These are phyloP conservation scores for Pseudomugil tenellus DNA, from an alignment of 2,797 vertebrate species.

Conservation along the genomic window DNA sequence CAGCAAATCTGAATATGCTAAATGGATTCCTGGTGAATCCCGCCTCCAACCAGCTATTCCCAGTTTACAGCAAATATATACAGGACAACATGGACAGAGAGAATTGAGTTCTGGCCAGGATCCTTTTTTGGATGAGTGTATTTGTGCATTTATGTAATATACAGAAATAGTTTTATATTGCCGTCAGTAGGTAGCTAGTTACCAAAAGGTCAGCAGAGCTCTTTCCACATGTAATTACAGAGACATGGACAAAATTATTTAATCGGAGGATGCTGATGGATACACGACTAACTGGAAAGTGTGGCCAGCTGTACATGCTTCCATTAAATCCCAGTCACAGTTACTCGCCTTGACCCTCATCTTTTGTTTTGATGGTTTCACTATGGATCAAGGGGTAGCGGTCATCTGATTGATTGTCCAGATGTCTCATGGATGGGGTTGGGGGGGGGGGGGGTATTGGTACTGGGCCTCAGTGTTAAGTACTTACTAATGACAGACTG, in stretches of 20 bases:
- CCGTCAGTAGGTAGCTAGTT: conserved; percentile 5
- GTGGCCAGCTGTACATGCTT: neutral
- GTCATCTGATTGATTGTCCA: neutral
- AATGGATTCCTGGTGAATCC: neutral
- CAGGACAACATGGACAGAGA: neutral
- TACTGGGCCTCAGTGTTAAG: neutral
- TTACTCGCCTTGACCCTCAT: neutral
- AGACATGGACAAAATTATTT: neutral
- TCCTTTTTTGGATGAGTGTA: neutral
- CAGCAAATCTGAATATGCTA: neutral
- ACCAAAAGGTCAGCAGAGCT: conserved; percentile 19
- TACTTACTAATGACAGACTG: neutral
- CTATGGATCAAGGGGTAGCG: neutral
- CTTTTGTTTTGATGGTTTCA: neutral
- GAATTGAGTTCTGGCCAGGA: neutral
- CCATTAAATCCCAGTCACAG: neutral
- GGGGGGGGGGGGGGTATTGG: too few species aligned
- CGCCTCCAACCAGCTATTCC: neutral
- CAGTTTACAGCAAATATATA: conserved; percentile 33
- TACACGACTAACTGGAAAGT: neutral
- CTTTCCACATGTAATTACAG: conserved; percentile 1
- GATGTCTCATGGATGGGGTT: neutral
- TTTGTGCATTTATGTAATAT: neutral
- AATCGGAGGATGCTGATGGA: neutral
- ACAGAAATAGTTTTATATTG: conserved; percentile 2